Percentiles rank a stretch among this genome's conserved stretches.
phyloP scores from a whole-genome alignment of 2,888 invertebrate genomes.

The Homarus gammarus region DNA sequence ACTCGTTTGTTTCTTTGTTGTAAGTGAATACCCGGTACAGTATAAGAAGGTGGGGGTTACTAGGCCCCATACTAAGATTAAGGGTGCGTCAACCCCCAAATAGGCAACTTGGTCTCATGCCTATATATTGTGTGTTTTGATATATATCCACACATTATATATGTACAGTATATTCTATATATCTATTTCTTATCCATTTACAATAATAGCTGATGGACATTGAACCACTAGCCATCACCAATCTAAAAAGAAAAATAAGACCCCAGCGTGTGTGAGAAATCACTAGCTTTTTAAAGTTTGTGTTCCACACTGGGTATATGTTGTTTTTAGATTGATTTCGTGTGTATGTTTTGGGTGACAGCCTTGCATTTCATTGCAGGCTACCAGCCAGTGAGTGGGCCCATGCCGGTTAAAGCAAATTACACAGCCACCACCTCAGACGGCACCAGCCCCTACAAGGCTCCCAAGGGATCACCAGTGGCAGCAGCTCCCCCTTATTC shows the following conservation, averaged over 20 bases:
- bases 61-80: too few relatives aligned
- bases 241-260: background rate
- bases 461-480: constrained; percentile 69
- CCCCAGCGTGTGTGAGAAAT: background rate
- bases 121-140: too few relatives aligned
- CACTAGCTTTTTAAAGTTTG: background rate
- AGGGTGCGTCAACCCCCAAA: too few relatives aligned
- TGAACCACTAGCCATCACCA: background rate
- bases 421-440: constrained; percentile 69
- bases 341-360: constrained; percentile 58
- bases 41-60: too few relatives aligned
- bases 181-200: background rate
- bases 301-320: background rate
- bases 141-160: too few relatives aligned
- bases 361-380: constrained; percentile 74
- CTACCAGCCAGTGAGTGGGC: constrained; percentile 76
- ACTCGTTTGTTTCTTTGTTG: too few relatives aligned
- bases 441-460: constrained; percentile 68
- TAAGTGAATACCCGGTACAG: too few relatives aligned
- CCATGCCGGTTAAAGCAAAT: constrained; percentile 72
- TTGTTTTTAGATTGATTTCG: background rate
- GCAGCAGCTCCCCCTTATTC: constrained; percentile 71
- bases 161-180: too few relatives aligned
- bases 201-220: background rate
- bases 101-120: background rate